A percentile compares a stretch with the other conserved stretches of the same genome.
Conservation (phyloP, 2,888 invertebrate genomes). For the Drosophila flavopinicola region DNA sequence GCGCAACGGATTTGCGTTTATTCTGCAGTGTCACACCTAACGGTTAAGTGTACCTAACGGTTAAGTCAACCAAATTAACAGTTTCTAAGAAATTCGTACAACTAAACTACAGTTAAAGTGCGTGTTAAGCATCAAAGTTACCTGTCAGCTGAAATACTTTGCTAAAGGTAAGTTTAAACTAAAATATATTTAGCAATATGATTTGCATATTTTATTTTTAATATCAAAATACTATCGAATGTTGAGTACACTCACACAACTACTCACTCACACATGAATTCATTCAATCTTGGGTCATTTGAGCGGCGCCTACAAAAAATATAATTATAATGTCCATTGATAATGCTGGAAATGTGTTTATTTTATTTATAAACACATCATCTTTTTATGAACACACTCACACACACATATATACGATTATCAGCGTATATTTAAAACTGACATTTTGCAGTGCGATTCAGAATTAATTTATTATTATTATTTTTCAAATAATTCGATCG, state of each 20-base stretch:
- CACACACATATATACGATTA: constrained; percentile 20
- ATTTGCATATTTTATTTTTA: background rate
- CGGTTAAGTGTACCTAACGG: constrained; percentile 49
- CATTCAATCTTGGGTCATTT: constrained; percentile 37
- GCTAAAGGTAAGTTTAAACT: constrained; percentile 23
- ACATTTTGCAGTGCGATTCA: constrained; percentile 16
- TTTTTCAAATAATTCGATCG: background rate
- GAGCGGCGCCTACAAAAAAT: constrained; percentile 46
- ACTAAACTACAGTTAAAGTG: background rate
- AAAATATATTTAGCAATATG: background rate
- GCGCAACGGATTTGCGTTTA: constrained; percentile 73
- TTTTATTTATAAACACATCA: constrained; percentile 43
- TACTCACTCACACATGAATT: constrained; percentile 1
- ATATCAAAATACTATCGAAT: constrained; percentile 1
- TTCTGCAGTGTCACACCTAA: constrained; percentile 69
- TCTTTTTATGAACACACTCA: constrained; percentile 10
- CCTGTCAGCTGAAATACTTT: background rate
- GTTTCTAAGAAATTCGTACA: background rate
- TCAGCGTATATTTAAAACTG: constrained; percentile 36
- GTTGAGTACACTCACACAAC: constrained; percentile 3
- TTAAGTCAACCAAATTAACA: constrained; percentile 17
- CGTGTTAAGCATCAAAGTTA: background rate
- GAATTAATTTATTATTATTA: constrained; percentile 19
- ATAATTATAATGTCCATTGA: constrained; percentile 36
- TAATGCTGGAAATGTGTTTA: constrained; percentile 38